Evolutionary conservation across 2,113 vertebrate species (phyloP).

Genomic region (Myrmophylax atrothorax): DNA sequence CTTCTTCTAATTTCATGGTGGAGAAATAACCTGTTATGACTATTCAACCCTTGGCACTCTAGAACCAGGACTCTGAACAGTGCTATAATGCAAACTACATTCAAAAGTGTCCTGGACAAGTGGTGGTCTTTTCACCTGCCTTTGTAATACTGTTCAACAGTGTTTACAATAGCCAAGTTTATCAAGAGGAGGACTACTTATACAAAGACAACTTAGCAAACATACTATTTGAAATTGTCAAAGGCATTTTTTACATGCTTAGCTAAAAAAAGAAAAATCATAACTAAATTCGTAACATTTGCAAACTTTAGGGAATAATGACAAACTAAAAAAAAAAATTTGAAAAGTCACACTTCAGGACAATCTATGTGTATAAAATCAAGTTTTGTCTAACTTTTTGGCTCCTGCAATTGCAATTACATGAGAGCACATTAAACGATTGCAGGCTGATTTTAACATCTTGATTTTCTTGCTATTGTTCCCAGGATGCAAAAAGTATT

Average conservation of each 20-base stretch:
- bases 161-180: background rate
- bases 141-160: background rate
- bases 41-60: background rate
- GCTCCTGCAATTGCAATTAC: background rate
- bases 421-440: background rate
- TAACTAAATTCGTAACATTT: background rate
- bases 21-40: background rate
- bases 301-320: background rate
- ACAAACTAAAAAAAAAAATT: background rate
- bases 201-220: background rate
- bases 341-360: background rate
- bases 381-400: background rate
- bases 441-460: background rate
- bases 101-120: background rate
- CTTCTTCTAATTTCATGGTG: background rate
- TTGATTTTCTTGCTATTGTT: slow-evolving; percentile 23
- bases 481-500: background rate
- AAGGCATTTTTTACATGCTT: background rate
- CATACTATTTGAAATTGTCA: background rate
- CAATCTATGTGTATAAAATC: background rate
- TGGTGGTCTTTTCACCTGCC: background rate
- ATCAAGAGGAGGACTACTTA: background rate
- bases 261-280: background rate
- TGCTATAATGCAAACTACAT: background rate
- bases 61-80: background rate